Conservation (phyloP, 2,888 invertebrate species). For the Patella caerulea region DNA sequence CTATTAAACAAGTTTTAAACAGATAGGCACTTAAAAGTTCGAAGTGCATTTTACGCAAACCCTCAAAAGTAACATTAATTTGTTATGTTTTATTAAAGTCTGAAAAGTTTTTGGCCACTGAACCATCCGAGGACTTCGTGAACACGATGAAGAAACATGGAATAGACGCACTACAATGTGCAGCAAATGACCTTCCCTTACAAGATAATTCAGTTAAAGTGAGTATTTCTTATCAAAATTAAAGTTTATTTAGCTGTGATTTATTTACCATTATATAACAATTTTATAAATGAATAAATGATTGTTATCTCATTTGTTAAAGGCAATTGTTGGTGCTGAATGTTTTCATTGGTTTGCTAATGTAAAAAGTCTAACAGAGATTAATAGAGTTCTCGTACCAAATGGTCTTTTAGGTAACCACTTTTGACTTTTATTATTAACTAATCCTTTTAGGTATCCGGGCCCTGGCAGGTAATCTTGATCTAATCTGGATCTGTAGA, state of each 20-base stretch:
- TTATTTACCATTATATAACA: no score
- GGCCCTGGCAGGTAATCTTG: no score
- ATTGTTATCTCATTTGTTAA: background rate
- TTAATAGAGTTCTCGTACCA: conserved; percentile 48
- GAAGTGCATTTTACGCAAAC: no score
- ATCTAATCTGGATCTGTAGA: no score
- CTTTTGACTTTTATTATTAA: background rate
- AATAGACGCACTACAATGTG: conserved; percentile 36
- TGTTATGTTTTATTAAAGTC: background rate
- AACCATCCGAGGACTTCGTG: conserved; percentile 50
- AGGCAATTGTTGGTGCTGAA: conserved; percentile 52
- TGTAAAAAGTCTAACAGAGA: conserved; percentile 40
- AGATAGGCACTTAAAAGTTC: no score
- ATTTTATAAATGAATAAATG: no score
- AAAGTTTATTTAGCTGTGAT: no score
- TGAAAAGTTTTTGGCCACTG: conserved; percentile 46
- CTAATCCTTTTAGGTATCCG: no score
- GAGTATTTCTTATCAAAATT: background rate
- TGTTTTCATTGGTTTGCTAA: conserved; percentile 57
- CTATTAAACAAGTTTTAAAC: no score
- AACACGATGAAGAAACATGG: conserved; percentile 34
- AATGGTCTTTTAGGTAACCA: conserved; percentile 33
- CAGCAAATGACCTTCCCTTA: conserved; percentile 44
- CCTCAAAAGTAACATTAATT: no score
- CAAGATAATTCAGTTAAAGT: conserved; percentile 38